These are phyloP conservation scores for Tetragnatha versicolor DNA, from an alignment of 1,140 invertebrate species.

Conservation along the genomic window DNA sequence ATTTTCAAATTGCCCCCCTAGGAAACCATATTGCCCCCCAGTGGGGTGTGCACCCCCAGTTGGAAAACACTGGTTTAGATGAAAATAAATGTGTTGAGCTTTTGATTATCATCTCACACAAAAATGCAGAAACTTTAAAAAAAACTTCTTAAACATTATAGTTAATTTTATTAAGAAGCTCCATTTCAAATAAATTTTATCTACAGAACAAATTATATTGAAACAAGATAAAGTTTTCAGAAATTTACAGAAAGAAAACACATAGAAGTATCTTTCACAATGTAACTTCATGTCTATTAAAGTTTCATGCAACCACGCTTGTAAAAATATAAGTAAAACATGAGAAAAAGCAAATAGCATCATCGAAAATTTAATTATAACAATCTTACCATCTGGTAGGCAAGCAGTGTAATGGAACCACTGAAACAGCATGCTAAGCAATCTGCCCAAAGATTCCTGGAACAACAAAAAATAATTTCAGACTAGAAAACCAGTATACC, in stretches of 20 bases:
- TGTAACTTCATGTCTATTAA: background rate
- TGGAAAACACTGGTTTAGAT: no score
- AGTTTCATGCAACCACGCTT: constrained; percentile 31
- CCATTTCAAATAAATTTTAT: no score
- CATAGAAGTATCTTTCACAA: background rate
- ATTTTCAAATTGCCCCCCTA: no score
- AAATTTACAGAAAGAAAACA: background rate
- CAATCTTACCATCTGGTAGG: constrained; percentile 85
- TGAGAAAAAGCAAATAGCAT: no score
- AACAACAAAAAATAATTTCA: constrained; percentile 38
- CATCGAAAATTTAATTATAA: constrained; percentile 63
- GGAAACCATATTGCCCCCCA: no score
- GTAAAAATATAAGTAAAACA: no score
- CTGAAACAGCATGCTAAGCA: constrained; percentile 96
- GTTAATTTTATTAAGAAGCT: no score
- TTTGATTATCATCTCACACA: no score
- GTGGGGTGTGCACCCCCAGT: no score
- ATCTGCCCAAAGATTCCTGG: constrained; percentile 84
- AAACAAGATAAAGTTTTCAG: background rate
- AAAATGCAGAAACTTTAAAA: no score
- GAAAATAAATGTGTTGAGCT: no score
- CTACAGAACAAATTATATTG: background rate
- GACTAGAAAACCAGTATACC: background rate
- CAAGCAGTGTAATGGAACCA: constrained; percentile 99
- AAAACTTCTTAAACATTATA: no score